phyloP scores from a whole-genome alignment of 23 tunicate species.

The Phallusia fumigata region DNA sequence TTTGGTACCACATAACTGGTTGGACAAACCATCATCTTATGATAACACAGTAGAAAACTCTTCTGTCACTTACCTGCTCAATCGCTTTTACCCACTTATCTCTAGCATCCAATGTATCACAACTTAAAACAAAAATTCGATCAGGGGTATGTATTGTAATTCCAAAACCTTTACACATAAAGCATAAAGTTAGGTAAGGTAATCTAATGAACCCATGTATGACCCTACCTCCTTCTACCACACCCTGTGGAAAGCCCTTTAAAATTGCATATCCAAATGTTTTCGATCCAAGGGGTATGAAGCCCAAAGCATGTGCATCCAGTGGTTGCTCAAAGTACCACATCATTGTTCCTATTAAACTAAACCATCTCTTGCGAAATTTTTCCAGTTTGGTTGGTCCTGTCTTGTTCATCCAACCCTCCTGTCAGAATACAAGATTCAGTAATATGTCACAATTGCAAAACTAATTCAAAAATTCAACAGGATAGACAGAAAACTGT shows the following conservation, averaged over 20 bases:
- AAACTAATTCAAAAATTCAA: too few species aligned
- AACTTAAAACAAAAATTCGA: constrained; percentile 60
- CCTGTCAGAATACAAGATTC: too few species aligned
- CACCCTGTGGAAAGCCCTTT: constrained; percentile 72
- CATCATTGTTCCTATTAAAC: constrained; percentile 76
- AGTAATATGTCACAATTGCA: too few species aligned
- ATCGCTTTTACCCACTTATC: constrained; percentile 53
- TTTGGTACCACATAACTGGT: too few species aligned
- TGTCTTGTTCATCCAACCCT: constrained; percentile 93
- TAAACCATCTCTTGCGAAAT: constrained; percentile 79
- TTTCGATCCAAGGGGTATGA: constrained; percentile 74
- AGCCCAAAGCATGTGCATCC: constrained; percentile 74
- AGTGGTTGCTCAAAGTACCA: constrained; percentile 82
- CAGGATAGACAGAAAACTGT: too few species aligned
- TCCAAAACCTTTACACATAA: constrained; percentile 53
- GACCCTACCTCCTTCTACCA: constrained; percentile 56
- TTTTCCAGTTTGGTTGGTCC: constrained; percentile 82
- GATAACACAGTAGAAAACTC: background rate
- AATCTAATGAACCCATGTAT: background rate
- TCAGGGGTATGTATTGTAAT: constrained; percentile 87
- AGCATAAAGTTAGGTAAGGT: background rate
- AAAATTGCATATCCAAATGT: constrained; percentile 67
- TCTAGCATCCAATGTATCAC: constrained; percentile 36
- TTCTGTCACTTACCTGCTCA: constrained; percentile 24
- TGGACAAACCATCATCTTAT: background rate